phyloP scores from a whole-genome alignment of 1,140 invertebrate genomes.

The Cherax quadricarinatus region DNA sequence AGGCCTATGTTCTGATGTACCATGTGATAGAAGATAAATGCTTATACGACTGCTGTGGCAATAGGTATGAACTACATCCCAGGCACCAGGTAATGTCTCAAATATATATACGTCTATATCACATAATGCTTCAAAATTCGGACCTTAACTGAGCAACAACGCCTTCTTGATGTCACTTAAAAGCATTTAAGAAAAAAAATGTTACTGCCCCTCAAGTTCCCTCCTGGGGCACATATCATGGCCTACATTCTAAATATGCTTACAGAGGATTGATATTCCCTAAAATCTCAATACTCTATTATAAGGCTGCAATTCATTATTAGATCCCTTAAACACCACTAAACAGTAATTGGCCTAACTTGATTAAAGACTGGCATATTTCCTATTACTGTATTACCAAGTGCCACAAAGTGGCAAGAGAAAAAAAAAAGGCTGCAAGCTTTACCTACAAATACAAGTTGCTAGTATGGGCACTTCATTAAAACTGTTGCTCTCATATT shows the following conservation, averaged over 20 bases:
- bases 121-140: conserved; percentile 33
- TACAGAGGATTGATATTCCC: background rate
- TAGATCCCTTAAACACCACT: background rate
- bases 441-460: background rate
- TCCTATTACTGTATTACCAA: conserved; percentile 6
- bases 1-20: conserved; percentile 39
- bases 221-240: background rate
- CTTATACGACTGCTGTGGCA: background rate
- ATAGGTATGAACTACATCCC: conserved; percentile 11
- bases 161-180: conserved; percentile 24
- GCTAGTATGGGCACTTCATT: background rate
- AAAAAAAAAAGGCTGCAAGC: background rate
- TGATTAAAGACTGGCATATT: background rate
- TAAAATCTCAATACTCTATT: background rate
- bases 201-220: conserved; percentile 32
- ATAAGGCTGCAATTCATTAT: background rate
- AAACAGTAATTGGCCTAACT: background rate
- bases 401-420: background rate
- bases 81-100: conserved; percentile 4
- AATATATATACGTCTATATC: background rate
- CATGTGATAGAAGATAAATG: conserved; percentile 7
- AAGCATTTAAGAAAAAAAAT: background rate
- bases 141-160: conserved; percentile 41
- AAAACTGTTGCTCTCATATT: background rate
- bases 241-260: background rate